phyloP scores from a whole-genome alignment of 2,888 invertebrate species.

The Pristionchus japonicus region DNA sequence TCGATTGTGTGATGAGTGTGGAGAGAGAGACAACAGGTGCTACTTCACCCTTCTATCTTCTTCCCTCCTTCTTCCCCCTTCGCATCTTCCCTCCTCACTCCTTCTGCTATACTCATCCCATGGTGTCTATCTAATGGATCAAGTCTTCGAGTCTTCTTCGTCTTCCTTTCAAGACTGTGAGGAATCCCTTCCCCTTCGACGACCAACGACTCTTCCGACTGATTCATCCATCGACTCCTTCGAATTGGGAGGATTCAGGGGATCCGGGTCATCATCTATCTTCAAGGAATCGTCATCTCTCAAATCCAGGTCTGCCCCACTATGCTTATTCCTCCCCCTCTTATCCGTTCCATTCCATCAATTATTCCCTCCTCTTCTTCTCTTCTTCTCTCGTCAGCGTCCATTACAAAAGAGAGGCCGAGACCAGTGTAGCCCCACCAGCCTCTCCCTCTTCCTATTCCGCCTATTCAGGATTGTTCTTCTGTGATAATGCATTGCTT shows the following conservation, averaged over 20 bases:
- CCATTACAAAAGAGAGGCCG: slow-evolving; percentile 29
- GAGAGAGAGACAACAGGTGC: slow-evolving; percentile 45
- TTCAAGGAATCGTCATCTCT: slow-evolving; percentile 45
- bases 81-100: neutral
- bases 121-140: slow-evolving; percentile 29
- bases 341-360: slow-evolving; percentile 21
- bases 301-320: slow-evolving; percentile 28
- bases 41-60: slow-evolving; percentile 33
- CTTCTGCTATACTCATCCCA: slow-evolving; percentile 20
- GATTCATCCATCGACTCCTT: slow-evolving; percentile 45
- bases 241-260: slow-evolving; percentile 40
- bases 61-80: neutral
- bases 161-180: neutral
- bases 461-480: neutral
- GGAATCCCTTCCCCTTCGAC: neutral
- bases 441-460: neutral
- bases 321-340: neutral
- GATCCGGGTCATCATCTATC: slow-evolving; percentile 41
- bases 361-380: slow-evolving; percentile 21
- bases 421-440: neutral
- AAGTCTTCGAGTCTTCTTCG: slow-evolving; percentile 16
- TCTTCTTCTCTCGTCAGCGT: slow-evolving; percentile 17
- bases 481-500: slow-evolving; percentile 4
- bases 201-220: slow-evolving; percentile 17
- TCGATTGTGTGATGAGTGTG: slow-evolving; percentile 41